Conservation (phyloP, 2,797 vertebrate species). For the Acipenser oxyrinchus region DNA sequence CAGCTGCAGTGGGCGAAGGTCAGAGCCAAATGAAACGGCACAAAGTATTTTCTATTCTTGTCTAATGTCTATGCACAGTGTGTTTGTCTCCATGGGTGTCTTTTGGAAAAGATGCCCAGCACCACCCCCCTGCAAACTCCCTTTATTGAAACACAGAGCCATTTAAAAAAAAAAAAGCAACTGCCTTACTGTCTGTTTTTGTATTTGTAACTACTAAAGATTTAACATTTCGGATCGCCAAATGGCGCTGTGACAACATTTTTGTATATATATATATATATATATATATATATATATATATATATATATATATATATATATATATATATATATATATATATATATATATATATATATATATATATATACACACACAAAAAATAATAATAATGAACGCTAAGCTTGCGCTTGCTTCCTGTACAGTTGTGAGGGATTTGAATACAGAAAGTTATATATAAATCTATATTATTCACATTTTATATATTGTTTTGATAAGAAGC, state of each 20-base stretch:
- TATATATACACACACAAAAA: conserved; percentile 28
- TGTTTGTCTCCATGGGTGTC: conserved; percentile 4
- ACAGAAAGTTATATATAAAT: conserved; percentile 35
- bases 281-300: conserved; percentile 54
- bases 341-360: conserved; percentile 54
- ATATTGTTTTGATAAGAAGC: conserved; percentile 71
- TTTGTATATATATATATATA: conserved; percentile 50
- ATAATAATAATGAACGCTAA: no score
- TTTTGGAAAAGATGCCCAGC: conserved; percentile 20
- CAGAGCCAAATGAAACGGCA: neutral
- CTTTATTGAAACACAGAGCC: no score
- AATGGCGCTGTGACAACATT: conserved; percentile 27
- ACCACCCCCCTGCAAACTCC: conserved; percentile 10
- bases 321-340: conserved; percentile 54
- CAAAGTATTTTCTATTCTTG: conserved; percentile 14
- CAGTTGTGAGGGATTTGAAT: no score
- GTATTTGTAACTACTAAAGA: conserved; percentile 23
- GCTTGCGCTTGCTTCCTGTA: no score
- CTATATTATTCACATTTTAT: conserved; percentile 45
- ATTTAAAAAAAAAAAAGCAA: no score
- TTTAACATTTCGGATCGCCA: conserved; percentile 29
- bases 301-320: conserved; percentile 51
- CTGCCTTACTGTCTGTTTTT: conserved; percentile 43
- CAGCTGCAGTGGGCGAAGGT: neutral
- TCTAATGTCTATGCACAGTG: conserved; percentile 4